phyloP scores from a whole-genome alignment of 2,797 vertebrate species.

The Botia kubotai region DNA sequence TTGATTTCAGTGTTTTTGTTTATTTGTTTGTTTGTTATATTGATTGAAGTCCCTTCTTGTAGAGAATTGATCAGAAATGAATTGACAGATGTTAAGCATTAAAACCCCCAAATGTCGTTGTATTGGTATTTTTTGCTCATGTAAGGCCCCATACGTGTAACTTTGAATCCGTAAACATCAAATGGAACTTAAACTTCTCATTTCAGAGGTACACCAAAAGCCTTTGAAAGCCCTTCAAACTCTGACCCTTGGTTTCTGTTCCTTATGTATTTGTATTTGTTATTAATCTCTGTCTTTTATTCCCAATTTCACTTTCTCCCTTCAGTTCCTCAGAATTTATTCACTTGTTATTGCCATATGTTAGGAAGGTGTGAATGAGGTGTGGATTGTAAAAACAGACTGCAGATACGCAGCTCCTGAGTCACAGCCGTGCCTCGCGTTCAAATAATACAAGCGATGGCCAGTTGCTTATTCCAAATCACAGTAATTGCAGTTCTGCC shows the following conservation, averaged over 20 bases:
- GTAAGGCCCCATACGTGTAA: too few relatives aligned
- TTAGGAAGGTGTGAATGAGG: neutral
- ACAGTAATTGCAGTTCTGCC: neutral
- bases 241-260: too few relatives aligned
- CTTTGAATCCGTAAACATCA: too few relatives aligned
- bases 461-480: neutral
- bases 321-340: neutral
- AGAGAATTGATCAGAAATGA: neutral
- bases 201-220: too few relatives aligned
- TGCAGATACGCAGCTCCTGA: constrained; percentile 15
- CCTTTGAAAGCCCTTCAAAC: too few relatives aligned
- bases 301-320: neutral
- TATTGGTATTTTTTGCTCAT: neutral
- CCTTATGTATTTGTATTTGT: neutral
- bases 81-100: neutral
- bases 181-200: too few relatives aligned
- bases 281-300: neutral
- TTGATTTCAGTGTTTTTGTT: constrained; percentile 21
- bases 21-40: constrained; percentile 7
- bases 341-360: neutral
- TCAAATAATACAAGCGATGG: neutral
- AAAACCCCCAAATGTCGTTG: neutral
- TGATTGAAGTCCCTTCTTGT: neutral
- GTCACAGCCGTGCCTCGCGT: neutral
- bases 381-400: constrained; percentile 5